Evolutionary conservation across 2,888 invertebrate species (phyloP).

Genomic region (Drosophila nigricruria): DNA sequence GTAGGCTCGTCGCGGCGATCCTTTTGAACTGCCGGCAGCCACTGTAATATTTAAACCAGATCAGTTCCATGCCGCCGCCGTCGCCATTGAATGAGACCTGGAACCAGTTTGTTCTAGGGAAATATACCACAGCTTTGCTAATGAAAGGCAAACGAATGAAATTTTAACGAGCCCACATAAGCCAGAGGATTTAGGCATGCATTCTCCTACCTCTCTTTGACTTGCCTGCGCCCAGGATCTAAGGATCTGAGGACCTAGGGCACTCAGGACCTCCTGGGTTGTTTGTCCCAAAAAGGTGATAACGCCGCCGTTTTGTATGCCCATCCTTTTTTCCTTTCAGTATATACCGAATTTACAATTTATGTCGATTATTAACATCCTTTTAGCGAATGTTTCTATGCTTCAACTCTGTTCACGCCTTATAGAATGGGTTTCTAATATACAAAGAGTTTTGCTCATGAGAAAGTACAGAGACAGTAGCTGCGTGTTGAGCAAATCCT

Average conservation of each 20-base stretch:
- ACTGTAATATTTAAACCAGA: conserved; percentile 80
- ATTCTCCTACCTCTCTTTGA: conserved; percentile 6
- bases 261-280: conserved; percentile 73
- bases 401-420: conserved; percentile 35
- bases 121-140: conserved; percentile 75
- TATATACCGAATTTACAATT: conserved; percentile 56
- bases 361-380: conserved; percentile 62
- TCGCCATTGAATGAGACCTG: conserved; percentile 29
- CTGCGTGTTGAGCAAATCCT: conserved; percentile 10
- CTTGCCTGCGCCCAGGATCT: conserved; percentile 61
- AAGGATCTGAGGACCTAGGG: background rate
- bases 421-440: background rate
- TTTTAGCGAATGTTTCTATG: conserved; percentile 47
- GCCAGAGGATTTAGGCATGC: conserved; percentile 30
- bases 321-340: conserved; percentile 25
- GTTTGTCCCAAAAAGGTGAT: conserved; percentile 76
- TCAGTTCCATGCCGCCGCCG: conserved; percentile 60
- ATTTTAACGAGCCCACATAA: conserved; percentile 73
- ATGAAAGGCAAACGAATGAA: conserved; percentile 75
- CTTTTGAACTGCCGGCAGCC: conserved; percentile 77
- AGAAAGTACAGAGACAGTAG: conserved; percentile 15
- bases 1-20: conserved; percentile 59
- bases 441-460: conserved; percentile 4
- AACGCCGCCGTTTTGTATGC: conserved; percentile 62
- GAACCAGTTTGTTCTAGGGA: conserved; percentile 47